These are phyloP conservation scores for Psilopogon haemacephalus DNA, from an alignment of 2,113 vertebrate genomes.

Conservation along the genomic window DNA sequence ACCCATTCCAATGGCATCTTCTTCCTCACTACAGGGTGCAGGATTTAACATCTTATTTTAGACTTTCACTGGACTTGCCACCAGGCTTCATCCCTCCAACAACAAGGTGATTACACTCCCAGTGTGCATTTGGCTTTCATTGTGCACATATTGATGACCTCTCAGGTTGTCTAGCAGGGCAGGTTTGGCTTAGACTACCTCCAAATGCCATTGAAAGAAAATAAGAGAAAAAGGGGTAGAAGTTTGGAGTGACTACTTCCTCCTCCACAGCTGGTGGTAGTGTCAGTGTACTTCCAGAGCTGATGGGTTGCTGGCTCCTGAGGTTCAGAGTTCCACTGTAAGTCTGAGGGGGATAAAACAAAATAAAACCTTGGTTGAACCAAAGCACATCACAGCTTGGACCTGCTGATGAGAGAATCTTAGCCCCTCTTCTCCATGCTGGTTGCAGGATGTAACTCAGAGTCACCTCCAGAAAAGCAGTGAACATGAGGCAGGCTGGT, in stretches of 20 bases:
- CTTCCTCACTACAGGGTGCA: neutral
- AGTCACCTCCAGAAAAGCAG: neutral
- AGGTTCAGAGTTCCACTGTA: neutral
- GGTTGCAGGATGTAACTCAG: neutral
- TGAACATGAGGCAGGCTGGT: neutral
- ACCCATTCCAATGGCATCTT: no score
- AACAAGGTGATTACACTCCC: neutral
- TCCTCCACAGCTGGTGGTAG: neutral
- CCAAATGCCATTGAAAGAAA: neutral
- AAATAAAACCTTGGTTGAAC: neutral
- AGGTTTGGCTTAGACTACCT: neutral
- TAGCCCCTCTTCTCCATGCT: neutral
- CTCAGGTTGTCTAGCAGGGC: neutral
- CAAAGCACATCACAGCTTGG: neutral
- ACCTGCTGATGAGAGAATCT: neutral
- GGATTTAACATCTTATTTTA: neutral
- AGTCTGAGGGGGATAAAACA: neutral
- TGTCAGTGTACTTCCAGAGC: neutral
- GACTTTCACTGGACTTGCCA: neutral
- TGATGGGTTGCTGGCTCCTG: neutral
- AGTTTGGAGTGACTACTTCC: neutral
- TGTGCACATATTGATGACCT: neutral
- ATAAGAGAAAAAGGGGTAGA: neutral
- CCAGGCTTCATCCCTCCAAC: neutral
- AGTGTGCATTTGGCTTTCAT: neutral